A percentile compares a stretch with the other conserved stretches of the same genome.
These are phyloP conservation scores for Bursaphelenchus mucronatus DNA, from an alignment of 1,140 invertebrate species.

Conservation along the genomic window DNA sequence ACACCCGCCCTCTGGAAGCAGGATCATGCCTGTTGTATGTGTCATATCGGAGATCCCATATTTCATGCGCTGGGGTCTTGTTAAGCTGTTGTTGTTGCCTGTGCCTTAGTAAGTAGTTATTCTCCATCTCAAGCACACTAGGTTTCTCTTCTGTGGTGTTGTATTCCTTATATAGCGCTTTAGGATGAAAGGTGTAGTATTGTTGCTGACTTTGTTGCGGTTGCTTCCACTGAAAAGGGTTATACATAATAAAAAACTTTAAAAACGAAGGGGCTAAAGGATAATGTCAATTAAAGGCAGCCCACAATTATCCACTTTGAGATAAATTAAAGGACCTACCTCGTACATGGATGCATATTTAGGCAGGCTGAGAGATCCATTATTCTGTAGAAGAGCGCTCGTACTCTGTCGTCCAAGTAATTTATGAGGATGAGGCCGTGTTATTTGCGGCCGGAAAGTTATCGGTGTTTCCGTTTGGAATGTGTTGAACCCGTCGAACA, in stretches of 20 bases:
- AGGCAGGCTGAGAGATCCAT: slow-evolving; percentile 1
- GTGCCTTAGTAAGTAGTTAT: slow-evolving; percentile 55
- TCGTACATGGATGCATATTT: slow-evolving; percentile 12
- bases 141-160: slow-evolving; percentile 51
- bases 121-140: slow-evolving; percentile 58
- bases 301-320: no score
- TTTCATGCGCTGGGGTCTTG: slow-evolving; percentile 4
- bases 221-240: slow-evolving; percentile 25
- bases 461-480: no score
- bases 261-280: neutral
- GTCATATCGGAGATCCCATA: slow-evolving; percentile 30
- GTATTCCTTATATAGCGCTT: slow-evolving; percentile 48
- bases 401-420: slow-evolving; percentile 16
- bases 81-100: slow-evolving; percentile 42
- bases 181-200: slow-evolving; percentile 60
- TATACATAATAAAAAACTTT: neutral
- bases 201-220: slow-evolving; percentile 40
- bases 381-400: slow-evolving; percentile 5
- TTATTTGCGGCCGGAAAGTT: no score
- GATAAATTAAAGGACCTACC: neutral
- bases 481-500: no score
- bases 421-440: slow-evolving; percentile 15
- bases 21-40: slow-evolving; percentile 4
- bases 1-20: slow-evolving; percentile 56
- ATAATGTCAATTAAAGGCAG: no score